Evolutionary conservation across 2,113 vertebrate genomes (phyloP).

Genomic region (Acrocephalus arundinaceus): DNA sequence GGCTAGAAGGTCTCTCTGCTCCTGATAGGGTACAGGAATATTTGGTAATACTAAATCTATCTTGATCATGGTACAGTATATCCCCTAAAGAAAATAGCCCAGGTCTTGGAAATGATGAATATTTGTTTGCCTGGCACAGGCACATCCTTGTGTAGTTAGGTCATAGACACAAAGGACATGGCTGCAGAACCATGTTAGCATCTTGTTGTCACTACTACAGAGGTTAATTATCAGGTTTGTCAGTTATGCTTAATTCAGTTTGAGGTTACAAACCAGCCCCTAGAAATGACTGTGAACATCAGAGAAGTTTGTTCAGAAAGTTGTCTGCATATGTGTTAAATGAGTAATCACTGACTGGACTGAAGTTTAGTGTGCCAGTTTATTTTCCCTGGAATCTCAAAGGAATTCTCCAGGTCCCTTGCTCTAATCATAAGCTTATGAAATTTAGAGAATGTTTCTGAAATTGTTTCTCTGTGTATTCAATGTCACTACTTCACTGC

Average conservation of each 20-base stretch:
- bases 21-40: background rate
- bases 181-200: background rate
- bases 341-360: background rate
- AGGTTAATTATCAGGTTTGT: background rate
- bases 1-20: background rate
- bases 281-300: background rate
- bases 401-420: background rate
- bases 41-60: background rate
- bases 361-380: background rate
- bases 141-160: rapidly evolving
- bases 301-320: background rate
- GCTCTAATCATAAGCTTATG: slow-evolving; percentile 15
- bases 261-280: background rate
- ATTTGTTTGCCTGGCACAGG: background rate
- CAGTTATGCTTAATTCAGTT: background rate
- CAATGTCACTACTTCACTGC: background rate
- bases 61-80: background rate
- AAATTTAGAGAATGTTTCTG: slow-evolving; percentile 32
- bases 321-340: background rate
- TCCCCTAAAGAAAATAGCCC: background rate
- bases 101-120: background rate
- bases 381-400: background rate
- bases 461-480: slow-evolving; percentile 24
- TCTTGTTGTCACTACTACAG: background rate
- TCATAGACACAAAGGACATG: rapidly evolving